Percentiles rank a stretch among this genome's conserved stretches.
Conservation (phyloP, 2,113 vertebrate genomes). For the Bolborhynchus lineola region DNA sequence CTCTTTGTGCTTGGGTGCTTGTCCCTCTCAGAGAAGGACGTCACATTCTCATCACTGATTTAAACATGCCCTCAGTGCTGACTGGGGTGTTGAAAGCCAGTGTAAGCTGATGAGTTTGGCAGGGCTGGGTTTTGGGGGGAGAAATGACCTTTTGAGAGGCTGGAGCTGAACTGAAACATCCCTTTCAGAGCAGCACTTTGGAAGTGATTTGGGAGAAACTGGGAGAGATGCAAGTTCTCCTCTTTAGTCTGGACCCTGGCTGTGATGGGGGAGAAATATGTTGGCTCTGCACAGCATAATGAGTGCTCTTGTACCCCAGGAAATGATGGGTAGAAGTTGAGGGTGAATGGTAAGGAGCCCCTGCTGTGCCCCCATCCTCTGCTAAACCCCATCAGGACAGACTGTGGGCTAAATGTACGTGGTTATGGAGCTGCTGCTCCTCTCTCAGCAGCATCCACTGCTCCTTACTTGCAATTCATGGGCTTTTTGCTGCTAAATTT, state of each 20-base stretch:
- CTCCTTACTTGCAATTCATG: neutral
- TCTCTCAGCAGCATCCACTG: rapidly evolving
- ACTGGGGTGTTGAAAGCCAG: neutral
- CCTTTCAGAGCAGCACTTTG: neutral
- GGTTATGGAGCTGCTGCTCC: neutral
- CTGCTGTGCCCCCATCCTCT: neutral
- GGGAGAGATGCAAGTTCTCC: neutral
- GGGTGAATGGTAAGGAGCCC: neutral
- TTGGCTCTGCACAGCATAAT: neutral
- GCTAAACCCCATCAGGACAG: neutral
- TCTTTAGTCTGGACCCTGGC: neutral
- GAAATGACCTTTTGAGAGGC: neutral
- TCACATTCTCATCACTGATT: neutral
- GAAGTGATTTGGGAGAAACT: neutral
- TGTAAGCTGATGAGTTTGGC: neutral
- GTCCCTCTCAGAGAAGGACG: neutral
- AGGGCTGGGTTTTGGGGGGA: neutral
- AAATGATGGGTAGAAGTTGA: neutral
- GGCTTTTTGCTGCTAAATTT: slow-evolving; percentile 1
- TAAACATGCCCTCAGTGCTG: neutral
- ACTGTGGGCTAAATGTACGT: rapidly evolving
- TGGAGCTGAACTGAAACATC: neutral
- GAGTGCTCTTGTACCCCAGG: neutral
- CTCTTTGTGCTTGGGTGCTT: neutral
- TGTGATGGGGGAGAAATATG: rapidly evolving